Base-by-base conservation (phyloP, 2,113 vertebrate genomes). In the Zosterops pallidus region DNA sequence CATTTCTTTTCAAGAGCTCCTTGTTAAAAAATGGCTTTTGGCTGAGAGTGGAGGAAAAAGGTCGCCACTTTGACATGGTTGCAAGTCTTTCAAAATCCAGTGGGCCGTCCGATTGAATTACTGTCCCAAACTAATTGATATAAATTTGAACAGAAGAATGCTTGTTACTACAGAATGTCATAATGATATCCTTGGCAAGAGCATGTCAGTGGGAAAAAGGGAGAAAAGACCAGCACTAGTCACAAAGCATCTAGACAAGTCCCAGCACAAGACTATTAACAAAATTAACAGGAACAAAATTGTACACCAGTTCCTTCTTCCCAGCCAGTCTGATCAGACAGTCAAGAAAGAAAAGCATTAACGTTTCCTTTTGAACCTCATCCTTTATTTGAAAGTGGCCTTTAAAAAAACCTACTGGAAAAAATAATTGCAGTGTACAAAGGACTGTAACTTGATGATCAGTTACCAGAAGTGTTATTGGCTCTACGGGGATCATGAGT, bases 121-220 rank as follows among this genome's bases (percentile, higher is more conserved):
- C 98, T 98, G 95, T 99, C 98, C 97, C 96, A 96, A 97, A 98
- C 98, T 99, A 99, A 99, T 98, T 99, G 98, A 99, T 98, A 98
- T 97, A 98, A 99, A 99, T 99, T 98, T 98, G 98, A 98, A 98
- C 98, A 98, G 98, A 98, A 98, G 98, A 99, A 98, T 98, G 98
- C 98, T 98, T 98, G 98, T 99, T 98, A 98, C 98, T 98, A 98
- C 97, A 98, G 97, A 98, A 99, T 98, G 98, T 98, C 98, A 98
- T 98, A 98, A 98, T 97, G 97, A 98, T 98, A 98, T 98, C 97
- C 97, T 98, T 97, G 94, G 96, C 97, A 98, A 98, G 98, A 98
- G 96, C 94, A 96, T 84, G 94, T 97, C 94, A 97, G 89, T 89
- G 90, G 95, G 95, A 83, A 91, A 90, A 81, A 90, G 64, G 68